A percentile compares a stretch with the other conserved stretches of the same genome.
phyloP scores from a whole-genome alignment of 2,888 invertebrate species.

The Leptinotarsa haldemani region DNA sequence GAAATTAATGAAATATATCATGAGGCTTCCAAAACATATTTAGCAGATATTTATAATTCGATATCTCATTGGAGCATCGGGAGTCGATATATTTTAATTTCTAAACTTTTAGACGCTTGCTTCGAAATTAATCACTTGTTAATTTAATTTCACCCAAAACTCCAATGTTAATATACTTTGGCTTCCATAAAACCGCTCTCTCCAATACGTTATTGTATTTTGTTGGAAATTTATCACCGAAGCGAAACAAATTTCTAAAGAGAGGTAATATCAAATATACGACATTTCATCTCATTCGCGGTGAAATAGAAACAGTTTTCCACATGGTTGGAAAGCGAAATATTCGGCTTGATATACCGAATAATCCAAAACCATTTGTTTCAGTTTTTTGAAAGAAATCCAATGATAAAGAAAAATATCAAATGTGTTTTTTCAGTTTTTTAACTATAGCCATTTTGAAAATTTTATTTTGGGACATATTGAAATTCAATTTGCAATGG shows the following conservation, averaged over 20 bases:
- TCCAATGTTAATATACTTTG: slow-evolving; percentile 47
- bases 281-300: slow-evolving; percentile 10
- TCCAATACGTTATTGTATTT: slow-evolving; percentile 41
- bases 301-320: slow-evolving; percentile 6
- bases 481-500: too few species aligned
- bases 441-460: too few species aligned
- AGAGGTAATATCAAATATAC: slow-evolving; percentile 62
- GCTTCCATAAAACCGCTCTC: slow-evolving; percentile 43
- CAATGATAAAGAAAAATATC: too few species aligned
- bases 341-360: background rate
- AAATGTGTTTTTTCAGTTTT: too few species aligned
- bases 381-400: too few species aligned
- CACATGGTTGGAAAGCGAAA: background rate
- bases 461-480: too few species aligned
- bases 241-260: slow-evolving; percentile 26
- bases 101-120: slow-evolving; percentile 51
- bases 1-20: slow-evolving; percentile 50
- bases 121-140: slow-evolving; percentile 48
- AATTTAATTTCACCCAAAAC: slow-evolving; percentile 47
- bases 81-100: slow-evolving; percentile 57
- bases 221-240: slow-evolving; percentile 37
- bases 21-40: slow-evolving; percentile 49
- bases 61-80: slow-evolving; percentile 54
- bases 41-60: slow-evolving; percentile 52
- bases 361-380: background rate